Conservation (phyloP, 1,140 invertebrate genomes). For the Trichomalopsis sarcophagae region DNA sequence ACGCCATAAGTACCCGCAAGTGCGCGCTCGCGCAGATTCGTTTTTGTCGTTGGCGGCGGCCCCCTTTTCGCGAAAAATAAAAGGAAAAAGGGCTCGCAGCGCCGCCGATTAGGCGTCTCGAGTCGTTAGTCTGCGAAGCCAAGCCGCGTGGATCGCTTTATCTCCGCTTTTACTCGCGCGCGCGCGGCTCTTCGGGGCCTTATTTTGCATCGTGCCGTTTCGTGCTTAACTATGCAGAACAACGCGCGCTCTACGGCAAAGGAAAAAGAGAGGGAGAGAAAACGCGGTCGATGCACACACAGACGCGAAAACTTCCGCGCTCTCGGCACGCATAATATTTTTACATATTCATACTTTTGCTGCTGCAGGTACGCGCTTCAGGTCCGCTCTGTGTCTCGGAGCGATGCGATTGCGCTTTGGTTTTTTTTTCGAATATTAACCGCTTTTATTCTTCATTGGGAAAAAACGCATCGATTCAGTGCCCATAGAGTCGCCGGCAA, state of each 20-base stretch:
- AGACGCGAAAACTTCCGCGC: conserved; percentile 10
- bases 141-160: conserved; percentile 11
- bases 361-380: too few species aligned
- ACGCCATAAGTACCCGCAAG: conserved; percentile 17
- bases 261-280: background rate
- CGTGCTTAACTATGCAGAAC: conserved; percentile 48
- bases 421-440: too few species aligned
- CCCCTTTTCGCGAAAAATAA: conserved; percentile 11
- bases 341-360: conserved; percentile 32
- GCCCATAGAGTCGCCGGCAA: conserved; percentile 66
- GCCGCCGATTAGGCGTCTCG: conserved; percentile 47
- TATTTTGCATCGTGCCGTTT: background rate
- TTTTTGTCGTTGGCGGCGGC: conserved; percentile 18
- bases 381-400: too few species aligned
- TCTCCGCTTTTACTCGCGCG: background rate
- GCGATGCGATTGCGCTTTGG: too few species aligned
- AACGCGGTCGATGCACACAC: background rate
- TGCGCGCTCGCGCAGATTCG: background rate
- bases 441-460: too few species aligned
- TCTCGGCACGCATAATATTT: conserved; percentile 11
- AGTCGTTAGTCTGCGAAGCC: conserved; percentile 41
- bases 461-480: conserved; percentile 49
- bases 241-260: background rate
- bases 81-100: background rate
- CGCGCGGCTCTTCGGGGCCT: background rate